Percentiles rank a stretch among this genome's conserved stretches.
Conservation (phyloP, 2,797 vertebrate species). For the Galago senegalensis region DNA sequence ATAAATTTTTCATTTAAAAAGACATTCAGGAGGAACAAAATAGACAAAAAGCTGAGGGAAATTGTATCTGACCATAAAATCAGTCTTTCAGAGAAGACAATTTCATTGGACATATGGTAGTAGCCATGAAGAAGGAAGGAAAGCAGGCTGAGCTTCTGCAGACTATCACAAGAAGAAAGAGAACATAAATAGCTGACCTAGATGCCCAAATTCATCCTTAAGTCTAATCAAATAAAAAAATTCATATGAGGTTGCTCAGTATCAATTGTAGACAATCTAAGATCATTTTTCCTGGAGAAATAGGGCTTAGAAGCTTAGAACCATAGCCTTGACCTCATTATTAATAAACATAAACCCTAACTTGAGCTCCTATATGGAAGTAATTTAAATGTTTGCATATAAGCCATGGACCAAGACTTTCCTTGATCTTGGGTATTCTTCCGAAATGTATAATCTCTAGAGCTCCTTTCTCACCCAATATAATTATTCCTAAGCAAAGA, state of each 20-base stretch:
- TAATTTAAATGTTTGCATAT: conserved; percentile 21
- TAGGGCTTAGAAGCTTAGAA: neutral
- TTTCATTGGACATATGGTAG: neutral
- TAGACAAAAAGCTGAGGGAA: neutral
- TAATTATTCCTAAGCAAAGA: conserved; percentile 23
- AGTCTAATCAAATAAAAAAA: neutral
- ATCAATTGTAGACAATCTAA: conserved; percentile 1
- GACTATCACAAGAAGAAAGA: neutral
- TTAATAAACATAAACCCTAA: conserved; percentile 37
- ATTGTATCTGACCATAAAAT: neutral
- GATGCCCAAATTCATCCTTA: neutral
- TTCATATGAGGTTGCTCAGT: neutral
- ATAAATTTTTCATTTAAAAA: conserved; percentile 33
- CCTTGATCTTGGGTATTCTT: conserved; percentile 30
- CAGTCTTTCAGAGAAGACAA: neutral
- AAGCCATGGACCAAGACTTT: conserved; percentile 27
- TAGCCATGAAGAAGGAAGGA: neutral
- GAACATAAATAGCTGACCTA: neutral
- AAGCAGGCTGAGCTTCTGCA: neutral
- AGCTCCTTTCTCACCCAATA: conserved; percentile 28
- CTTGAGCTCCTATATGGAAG: neutral
- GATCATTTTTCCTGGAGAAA: conserved; percentile 11
- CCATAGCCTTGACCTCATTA: neutral
- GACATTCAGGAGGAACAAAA: neutral
- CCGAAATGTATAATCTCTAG: neutral